Percentiles rank a stretch among this genome's conserved stretches.
phyloP scores from a whole-genome alignment of 2,113 vertebrate species.

The Pelodiscus sinensis region DNA sequence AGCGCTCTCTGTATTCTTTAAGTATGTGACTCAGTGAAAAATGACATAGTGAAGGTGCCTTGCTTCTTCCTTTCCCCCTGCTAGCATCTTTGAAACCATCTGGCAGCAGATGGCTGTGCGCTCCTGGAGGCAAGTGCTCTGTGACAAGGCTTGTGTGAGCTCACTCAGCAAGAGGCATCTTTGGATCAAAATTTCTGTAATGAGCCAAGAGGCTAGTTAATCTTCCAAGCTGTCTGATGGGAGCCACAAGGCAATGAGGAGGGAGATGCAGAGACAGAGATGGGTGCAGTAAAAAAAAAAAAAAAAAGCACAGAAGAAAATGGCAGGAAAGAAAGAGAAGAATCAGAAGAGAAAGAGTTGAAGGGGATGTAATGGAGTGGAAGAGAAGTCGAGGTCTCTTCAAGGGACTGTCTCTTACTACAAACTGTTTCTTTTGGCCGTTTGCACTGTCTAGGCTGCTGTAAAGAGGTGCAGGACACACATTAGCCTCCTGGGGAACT shows the following conservation, averaged over 20 bases:
- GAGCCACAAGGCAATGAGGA: background rate
- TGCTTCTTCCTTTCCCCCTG: background rate
- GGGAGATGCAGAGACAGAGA: background rate
- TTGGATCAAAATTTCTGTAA: background rate
- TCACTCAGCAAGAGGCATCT: background rate
- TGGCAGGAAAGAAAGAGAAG: background rate
- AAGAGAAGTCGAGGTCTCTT: background rate
- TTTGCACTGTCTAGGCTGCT: background rate
- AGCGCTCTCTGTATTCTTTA: too few species aligned
- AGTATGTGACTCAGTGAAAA: background rate
- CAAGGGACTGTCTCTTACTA: background rate
- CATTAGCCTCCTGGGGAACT: too few species aligned
- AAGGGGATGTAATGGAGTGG: background rate
- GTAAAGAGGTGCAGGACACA: background rate
- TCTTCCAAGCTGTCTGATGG: background rate
- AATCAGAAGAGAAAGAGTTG: background rate
- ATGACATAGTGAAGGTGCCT: accelerated
- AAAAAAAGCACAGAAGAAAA: background rate
- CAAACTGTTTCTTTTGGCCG: background rate
- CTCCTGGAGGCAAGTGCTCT: background rate
- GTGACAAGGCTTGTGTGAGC: accelerated
- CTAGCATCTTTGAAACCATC: background rate
- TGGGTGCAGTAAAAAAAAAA: background rate
- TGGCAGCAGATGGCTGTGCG: too few species aligned
- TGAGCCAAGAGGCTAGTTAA: accelerated